Evolutionary conservation across 2,113 vertebrate genomes (phyloP), one percentile per base, ranked within the genome.

Genomic region (Centropus unirufus): DNA sequence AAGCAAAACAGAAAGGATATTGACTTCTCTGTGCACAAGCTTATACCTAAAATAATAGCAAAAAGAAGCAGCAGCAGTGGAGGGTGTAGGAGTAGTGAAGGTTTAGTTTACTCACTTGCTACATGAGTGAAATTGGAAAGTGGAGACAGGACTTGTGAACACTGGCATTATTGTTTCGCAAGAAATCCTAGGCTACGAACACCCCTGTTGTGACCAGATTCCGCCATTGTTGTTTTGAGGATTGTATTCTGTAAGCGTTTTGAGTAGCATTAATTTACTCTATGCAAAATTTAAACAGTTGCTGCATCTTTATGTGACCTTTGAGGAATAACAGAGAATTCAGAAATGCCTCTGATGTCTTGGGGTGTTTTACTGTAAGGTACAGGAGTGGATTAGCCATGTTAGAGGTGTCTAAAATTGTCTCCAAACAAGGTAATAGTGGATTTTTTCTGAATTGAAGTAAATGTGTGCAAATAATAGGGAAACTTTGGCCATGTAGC

Each of bases 11-110:
- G 36, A 84, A n/a, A 62, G 14, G 11, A 4, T 17, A 34, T 75
- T 87, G 66, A 40, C 2, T 89, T 76, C 10, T 52, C 29, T 68
- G 9, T 36, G 20, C 11, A 11, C 7, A 55, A 23, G 8, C 20
- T 81, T 3, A 0, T 82, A 78, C 47, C 34, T 52, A 12, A 92
- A 81, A 8, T 64, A 68, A 63, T 24, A 84, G 34, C 4, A 1
- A 36, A 73, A 57, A 72, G 23, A 14, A 87, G 14, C 26, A 40
- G 29, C 0, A 0, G 12, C 2, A 26, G 11, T 46, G 14, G 47
- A 76, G 39, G 7, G 14, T 20, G 21, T 24, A 29, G 40, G 23
- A 55, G 19, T 18, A 44, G 12, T n/a, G 89, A 32, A 62, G 55
- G 22, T 36, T 69, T 64, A 78, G 8, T 78, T 85, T 78, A 19